phyloP scores from a whole-genome alignment of 2,113 vertebrate species.

The Strix aluco region DNA sequence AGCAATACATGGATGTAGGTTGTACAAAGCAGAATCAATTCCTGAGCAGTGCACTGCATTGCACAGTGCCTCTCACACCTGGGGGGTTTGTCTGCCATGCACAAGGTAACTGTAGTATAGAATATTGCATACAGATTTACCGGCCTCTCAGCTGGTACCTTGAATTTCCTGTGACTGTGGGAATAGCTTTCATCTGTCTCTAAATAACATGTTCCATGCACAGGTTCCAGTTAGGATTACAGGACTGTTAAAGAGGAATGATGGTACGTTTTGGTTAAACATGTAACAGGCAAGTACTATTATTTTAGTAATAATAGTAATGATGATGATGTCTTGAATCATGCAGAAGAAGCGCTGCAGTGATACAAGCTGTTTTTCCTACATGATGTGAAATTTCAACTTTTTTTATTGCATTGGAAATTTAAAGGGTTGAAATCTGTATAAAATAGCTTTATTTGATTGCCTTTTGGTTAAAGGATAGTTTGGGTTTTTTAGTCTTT shows the following conservation, averaged over 20 bases:
- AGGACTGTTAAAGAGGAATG: background rate
- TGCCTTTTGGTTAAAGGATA: background rate
- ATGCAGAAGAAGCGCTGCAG: background rate
- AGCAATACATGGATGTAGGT: rapidly evolving
- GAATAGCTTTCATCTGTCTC: background rate
- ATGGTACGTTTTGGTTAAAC: background rate
- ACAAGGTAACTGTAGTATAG: background rate
- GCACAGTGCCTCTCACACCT: background rate
- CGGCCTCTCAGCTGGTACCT: background rate
- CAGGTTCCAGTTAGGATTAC: background rate
- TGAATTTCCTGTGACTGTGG: background rate
- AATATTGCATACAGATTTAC: background rate
- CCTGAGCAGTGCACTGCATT: background rate
- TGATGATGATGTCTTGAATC: background rate
- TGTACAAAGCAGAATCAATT: background rate
- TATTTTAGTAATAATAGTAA: background rate
- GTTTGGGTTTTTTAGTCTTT: background rate
- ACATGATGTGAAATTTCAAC: background rate
- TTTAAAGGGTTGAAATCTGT: background rate
- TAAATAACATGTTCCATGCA: background rate
- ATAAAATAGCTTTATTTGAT: background rate
- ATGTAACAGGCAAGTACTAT: background rate
- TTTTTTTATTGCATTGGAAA: background rate
- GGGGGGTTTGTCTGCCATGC: background rate
- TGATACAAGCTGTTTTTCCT: background rate